These are phyloP conservation scores for Macaria liturata DNA, from an alignment of 2,888 invertebrate genomes.

Conservation along the genomic window DNA sequence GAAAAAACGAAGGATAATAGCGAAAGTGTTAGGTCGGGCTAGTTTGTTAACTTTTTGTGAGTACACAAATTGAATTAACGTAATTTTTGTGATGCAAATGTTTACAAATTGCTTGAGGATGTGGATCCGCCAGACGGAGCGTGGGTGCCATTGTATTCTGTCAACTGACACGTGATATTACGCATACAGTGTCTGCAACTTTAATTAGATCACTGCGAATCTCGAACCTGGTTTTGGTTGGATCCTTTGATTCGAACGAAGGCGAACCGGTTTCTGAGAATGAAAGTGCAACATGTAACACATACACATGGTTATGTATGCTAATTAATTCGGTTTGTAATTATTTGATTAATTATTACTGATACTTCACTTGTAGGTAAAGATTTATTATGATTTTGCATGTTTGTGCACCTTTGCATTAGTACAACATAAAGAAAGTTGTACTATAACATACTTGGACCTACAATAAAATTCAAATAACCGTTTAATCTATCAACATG, in stretches of 20 bases:
- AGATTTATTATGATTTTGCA: no score
- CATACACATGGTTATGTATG: no score
- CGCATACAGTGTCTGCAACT: conserved; percentile 56
- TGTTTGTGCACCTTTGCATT: no score
- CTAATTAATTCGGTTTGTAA: no score
- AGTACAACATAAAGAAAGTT: no score
- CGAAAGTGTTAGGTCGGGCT: conserved; percentile 74
- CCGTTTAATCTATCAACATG: conserved; percentile 66
- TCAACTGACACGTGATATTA: conserved; percentile 62
- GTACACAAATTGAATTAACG: conserved; percentile 56
- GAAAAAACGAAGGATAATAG: conserved; percentile 66
- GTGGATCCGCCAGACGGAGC: conserved; percentile 68
- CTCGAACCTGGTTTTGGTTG: conserved; percentile 35
- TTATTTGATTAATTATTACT: no score
- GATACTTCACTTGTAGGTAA: no score
- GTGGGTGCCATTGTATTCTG: conserved; percentile 77
- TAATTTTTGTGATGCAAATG: conserved; percentile 70
- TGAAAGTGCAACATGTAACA: background rate
- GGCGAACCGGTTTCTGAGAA: conserved; percentile 5
- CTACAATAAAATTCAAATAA: conserved; percentile 62
- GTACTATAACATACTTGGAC: background rate
- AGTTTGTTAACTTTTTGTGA: conserved; percentile 62
- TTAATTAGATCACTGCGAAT: conserved; percentile 60
- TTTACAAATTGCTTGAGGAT: conserved; percentile 67
- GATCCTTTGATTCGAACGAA: conserved; percentile 10